These are phyloP conservation scores for Ceratosolen solmsi DNA, from an alignment of 1,140 invertebrate genomes.

Conservation along the genomic window DNA sequence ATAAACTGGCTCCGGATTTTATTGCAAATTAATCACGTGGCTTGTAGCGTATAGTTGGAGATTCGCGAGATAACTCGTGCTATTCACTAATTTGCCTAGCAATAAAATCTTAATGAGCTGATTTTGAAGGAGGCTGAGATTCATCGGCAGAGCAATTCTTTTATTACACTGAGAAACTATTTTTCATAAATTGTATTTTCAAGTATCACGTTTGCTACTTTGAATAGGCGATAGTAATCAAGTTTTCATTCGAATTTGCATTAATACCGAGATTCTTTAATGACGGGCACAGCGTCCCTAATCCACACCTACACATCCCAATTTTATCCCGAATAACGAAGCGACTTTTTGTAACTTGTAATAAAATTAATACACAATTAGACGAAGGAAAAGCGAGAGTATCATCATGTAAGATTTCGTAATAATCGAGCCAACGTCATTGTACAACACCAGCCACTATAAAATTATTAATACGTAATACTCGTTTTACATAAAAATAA, in stretches of 20 bases:
- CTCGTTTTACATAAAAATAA: background rate
- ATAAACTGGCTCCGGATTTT: conserved; percentile 26
- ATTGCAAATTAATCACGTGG: conserved; percentile 14
- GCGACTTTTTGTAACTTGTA: background rate
- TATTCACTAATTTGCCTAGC: conserved; percentile 27
- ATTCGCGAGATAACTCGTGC: background rate
- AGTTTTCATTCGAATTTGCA: background rate
- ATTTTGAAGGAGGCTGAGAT: background rate
- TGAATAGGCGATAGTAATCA: conserved; percentile 12
- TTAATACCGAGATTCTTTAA: background rate
- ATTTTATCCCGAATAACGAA: background rate
- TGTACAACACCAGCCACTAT: too few relatives aligned
- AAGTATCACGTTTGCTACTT: conserved; percentile 1
- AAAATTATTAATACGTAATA: background rate
- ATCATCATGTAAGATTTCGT: background rate
- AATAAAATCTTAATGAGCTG: conserved; percentile 40
- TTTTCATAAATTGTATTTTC: conserved; percentile 18
- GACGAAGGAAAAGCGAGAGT: background rate
- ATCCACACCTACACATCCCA: background rate
- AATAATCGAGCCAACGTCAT: too few relatives aligned
- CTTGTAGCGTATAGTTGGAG: background rate
- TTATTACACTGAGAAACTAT: background rate
- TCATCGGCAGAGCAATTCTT: background rate
- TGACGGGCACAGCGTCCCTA: background rate
- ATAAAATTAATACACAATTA: background rate